Conservation (phyloP, 2,113 vertebrate genomes). For the Hippocampus zosterae region DNA sequence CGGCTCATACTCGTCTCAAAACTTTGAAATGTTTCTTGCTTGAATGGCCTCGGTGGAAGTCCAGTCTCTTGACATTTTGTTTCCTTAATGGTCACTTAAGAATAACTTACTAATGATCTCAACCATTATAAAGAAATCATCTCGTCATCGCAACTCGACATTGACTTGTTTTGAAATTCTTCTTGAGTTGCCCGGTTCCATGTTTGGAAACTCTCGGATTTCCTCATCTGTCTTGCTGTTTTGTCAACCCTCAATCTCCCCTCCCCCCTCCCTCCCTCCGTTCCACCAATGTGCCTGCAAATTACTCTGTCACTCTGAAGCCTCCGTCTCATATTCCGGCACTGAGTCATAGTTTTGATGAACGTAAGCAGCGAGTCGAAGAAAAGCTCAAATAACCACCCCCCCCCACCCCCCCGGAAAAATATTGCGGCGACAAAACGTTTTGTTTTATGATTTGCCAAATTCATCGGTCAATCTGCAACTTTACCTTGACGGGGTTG, state of each 20-base stretch:
- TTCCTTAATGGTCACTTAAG: not conserved
- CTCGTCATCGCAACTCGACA: not conserved
- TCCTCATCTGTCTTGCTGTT: not conserved
- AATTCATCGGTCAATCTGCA: not conserved
- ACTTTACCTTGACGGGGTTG: not conserved
- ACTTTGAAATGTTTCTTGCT: not conserved
- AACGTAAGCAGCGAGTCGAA: not conserved
- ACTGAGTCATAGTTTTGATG: not conserved
- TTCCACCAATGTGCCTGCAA: not conserved
- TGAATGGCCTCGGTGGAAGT: not conserved
- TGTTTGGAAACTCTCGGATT: not conserved
- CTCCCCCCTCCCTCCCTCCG: not conserved
- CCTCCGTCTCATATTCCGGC: not conserved
- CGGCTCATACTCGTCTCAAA: too few species aligned
- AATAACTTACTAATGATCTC: not conserved
- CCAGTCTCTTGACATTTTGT: not conserved
- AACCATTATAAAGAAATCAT: not conserved
- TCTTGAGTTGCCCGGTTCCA: not conserved
- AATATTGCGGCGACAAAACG: not conserved
- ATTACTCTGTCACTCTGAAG: not conserved
- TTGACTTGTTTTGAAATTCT: not conserved
- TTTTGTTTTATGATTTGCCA: not conserved
- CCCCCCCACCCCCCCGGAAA: not conserved
- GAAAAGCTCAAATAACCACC: not conserved
- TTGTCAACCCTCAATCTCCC: not conserved